Conservation (phyloP, 2,113 vertebrate species). For the Planiliza haematocheilus region DNA sequence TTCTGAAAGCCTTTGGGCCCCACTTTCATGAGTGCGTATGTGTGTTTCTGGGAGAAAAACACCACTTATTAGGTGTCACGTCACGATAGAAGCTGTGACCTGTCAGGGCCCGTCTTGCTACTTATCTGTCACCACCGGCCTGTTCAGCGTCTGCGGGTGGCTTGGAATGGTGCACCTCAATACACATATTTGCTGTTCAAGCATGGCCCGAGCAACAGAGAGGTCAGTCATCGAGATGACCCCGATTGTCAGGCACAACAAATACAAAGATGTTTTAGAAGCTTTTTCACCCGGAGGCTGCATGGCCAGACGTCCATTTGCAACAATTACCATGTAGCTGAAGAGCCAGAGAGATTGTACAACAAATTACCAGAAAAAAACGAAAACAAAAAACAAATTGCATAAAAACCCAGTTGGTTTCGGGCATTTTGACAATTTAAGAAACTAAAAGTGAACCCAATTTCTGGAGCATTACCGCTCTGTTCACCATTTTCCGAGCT, state of each 20-base stretch:
- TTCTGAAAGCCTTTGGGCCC: conserved; percentile 42
- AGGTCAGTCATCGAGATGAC: conserved; percentile 76
- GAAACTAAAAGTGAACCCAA: neutral
- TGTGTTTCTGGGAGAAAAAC: conserved; percentile 54
- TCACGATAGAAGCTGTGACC: conserved; percentile 67
- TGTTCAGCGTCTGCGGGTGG: conserved; percentile 73
- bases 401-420: conserved; percentile 9
- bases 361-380: conserved; percentile 4
- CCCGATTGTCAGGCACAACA: conserved; percentile 64
- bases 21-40: conserved; percentile 14
- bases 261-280: conserved; percentile 63
- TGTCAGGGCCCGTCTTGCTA: conserved; percentile 68
- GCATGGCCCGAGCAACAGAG: conserved; percentile 54
- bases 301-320: conserved; percentile 34
- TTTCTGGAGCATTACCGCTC: conserved; percentile 15
- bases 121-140: conserved; percentile 73
- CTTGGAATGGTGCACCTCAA: conserved; percentile 61
- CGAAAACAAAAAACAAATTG: neutral
- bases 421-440: conserved; percentile 24
- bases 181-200: conserved; percentile 73
- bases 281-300: conserved; percentile 39
- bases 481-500: conserved; percentile 26
- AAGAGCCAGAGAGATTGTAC: conserved; percentile 26
- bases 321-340: conserved; percentile 43
- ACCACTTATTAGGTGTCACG: conserved; percentile 72